Conservation (phyloP, 2,113 vertebrate species). For the Pollimyrus isidori region DNA sequence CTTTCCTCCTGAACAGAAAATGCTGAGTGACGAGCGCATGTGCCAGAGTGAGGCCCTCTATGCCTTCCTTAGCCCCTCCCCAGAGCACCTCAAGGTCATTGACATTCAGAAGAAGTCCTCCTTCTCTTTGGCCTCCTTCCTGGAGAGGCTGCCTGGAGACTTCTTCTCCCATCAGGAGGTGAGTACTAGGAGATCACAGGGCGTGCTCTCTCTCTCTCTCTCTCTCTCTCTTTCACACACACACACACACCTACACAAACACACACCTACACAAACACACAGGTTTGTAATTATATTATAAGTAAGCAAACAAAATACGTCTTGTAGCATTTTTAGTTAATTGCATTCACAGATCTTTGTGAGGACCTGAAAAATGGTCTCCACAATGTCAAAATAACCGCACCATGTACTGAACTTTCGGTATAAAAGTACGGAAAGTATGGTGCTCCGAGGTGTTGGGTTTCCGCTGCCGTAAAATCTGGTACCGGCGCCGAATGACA, state of each 20-base stretch:
- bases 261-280: too few relatives aligned
- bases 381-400: too few relatives aligned
- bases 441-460: too few relatives aligned
- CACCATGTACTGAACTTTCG: too few relatives aligned
- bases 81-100: conserved; percentile 88
- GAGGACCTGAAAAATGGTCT: too few relatives aligned
- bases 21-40: conserved; percentile 87
- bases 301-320: neutral
- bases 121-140: conserved; percentile 90
- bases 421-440: too few relatives aligned
- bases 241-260: neutral
- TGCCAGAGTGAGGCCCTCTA: conserved; percentile 97
- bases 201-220: too few relatives aligned
- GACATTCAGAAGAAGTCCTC: conserved; percentile 88
- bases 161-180: conserved; percentile 97
- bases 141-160: conserved; percentile 90
- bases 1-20: conserved; percentile 57
- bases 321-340: neutral
- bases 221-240: too few relatives aligned
- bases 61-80: conserved; percentile 92
- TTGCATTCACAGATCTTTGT: neutral
- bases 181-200: conserved; percentile 18
- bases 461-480: too few relatives aligned
- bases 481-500: too few relatives aligned
- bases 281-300: neutral